Evolutionary conservation across 2,113 vertebrate genomes (phyloP).

Genomic region (Dipodomys ordii): DNA sequence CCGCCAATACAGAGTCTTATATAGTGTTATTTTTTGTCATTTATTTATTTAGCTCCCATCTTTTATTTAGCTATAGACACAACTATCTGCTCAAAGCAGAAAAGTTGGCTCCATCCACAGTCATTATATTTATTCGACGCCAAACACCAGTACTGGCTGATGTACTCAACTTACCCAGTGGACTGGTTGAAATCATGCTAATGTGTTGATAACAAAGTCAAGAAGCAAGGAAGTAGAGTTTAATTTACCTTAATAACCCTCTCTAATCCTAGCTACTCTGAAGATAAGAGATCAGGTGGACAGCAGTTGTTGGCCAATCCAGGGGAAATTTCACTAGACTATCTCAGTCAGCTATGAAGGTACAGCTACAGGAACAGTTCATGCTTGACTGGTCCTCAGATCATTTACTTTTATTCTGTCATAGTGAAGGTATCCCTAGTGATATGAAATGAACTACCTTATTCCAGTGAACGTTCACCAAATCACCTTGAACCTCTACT

Average conservation of each 20-base stretch:
- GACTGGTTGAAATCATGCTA: not conserved
- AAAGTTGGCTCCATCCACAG: not conserved
- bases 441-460: not conserved
- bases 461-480: not conserved
- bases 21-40: not conserved
- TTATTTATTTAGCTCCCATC: not conserved
- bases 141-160: not conserved
- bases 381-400: not conserved
- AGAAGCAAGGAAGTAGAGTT: not conserved
- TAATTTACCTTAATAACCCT: not conserved
- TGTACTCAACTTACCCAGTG: not conserved
- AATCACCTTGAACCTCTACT: not conserved
- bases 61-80: not conserved
- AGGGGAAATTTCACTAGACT: no score
- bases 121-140: conserved; percentile 22
- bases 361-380: not conserved
- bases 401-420: not conserved
- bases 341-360: no score
- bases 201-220: not conserved
- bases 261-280: no score
- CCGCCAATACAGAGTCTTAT: not conserved
- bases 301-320: no score
- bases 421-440: not conserved
- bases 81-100: not conserved
- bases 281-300: no score